Percentiles rank a stretch among this genome's conserved stretches.
Evolutionary conservation across 2,113 vertebrate genomes (phyloP).

Genomic region (Nibea albiflora): DNA sequence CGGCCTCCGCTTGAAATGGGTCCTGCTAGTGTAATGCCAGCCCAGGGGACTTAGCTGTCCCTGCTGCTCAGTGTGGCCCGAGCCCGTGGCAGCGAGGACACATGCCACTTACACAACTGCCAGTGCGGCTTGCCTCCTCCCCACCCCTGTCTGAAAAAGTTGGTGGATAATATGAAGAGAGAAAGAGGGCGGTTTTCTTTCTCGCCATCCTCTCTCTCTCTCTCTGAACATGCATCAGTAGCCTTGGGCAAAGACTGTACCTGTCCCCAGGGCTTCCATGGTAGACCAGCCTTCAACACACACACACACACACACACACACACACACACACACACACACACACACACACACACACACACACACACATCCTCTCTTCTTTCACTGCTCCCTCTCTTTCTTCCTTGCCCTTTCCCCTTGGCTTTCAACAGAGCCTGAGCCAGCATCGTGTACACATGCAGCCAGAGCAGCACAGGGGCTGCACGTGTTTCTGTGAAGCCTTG

Average conservation of each 20-base stretch:
- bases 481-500: conserved; percentile 27
- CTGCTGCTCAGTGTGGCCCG: conserved; percentile 35
- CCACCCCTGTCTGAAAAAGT: conserved; percentile 3
- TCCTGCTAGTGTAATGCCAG: conserved; percentile 42
- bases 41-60: conserved; percentile 48
- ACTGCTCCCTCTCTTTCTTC: conserved; percentile 8
- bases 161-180: conserved; percentile 16
- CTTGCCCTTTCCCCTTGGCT: conserved; percentile 33
- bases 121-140: conserved; percentile 13
- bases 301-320: conserved; percentile 12
- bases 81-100: conserved; percentile 34
- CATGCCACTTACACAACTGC: conserved; percentile 48
- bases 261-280: conserved; percentile 45
- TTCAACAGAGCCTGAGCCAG: conserved; percentile 30
- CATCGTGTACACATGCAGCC: conserved; percentile 23
- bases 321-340: conserved; percentile 27
- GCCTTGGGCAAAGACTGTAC: conserved; percentile 51
- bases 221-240: conserved; percentile 40
- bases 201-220: conserved; percentile 23
- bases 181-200: conserved; percentile 21
- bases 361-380: background rate
- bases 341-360: conserved; percentile 28
- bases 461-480: background rate
- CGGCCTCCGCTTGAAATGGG: conserved; percentile 40
- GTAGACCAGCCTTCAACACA: conserved; percentile 12